Percentiles rank a stretch among this genome's conserved stretches.
These are phyloP conservation scores for Rhopalosiphum nymphaeae DNA, from an alignment of 2,888 invertebrate genomes.

Conservation along the genomic window DNA sequence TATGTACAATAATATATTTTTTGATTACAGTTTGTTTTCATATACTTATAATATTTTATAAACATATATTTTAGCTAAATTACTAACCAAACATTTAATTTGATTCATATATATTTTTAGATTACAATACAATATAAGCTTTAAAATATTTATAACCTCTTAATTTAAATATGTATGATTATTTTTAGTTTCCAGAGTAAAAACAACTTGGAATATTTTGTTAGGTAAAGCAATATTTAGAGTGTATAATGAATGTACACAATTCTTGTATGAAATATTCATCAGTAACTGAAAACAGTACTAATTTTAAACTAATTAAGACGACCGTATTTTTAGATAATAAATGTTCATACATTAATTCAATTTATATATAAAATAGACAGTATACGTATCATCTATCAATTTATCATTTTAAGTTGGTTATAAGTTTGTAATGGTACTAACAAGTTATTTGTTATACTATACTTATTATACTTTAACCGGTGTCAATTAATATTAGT, in stretches of 20 bases:
- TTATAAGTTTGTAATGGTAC: background rate
- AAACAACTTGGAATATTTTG: background rate
- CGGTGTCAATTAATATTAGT: background rate
- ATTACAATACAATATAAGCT: background rate
- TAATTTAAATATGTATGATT: background rate
- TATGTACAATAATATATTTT: background rate
- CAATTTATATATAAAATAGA: background rate
- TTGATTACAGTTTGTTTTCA: background rate
- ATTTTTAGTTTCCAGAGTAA: background rate
- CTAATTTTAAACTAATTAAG: background rate
- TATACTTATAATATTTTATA: background rate
- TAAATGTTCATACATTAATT: background rate
- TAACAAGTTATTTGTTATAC: background rate
- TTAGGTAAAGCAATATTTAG: background rate
- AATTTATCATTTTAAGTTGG: background rate
- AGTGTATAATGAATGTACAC: constrained; percentile 5
- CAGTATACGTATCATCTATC: background rate
- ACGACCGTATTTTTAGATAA: background rate
- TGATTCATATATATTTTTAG: background rate
- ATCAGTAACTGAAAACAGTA: constrained; percentile 1
- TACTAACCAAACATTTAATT: background rate
- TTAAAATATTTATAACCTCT: background rate
- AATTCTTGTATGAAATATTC: background rate
- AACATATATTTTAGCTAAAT: background rate
- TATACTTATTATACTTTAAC: background rate